Evolutionary conservation across 2,888 invertebrate genomes (phyloP), one percentile per base, ranked within the genome.

Genomic region (Agelastica alni): DNA sequence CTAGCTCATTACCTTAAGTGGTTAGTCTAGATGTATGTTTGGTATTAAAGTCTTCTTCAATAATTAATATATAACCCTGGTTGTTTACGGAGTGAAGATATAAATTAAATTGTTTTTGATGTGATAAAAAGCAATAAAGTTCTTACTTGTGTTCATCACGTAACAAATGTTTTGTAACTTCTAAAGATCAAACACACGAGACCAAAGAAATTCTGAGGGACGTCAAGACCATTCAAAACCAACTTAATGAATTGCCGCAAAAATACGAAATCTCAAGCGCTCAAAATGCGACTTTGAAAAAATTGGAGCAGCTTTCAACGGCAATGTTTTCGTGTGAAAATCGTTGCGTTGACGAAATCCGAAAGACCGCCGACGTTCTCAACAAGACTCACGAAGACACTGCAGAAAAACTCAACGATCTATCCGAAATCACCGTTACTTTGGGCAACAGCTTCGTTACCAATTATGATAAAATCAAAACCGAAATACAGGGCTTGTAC

Each of bases 281-380:
- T 28, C 81, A 83, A 56, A 89, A 89, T 71, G 78, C 82, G 44
- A 89, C 89, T 0, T n/a, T 67, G 13, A 44, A 52, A 20, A 64
- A 65, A 52, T 20, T 67, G 13, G 61, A 62, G 30, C 61, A 66
- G 18, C 7, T 31, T 13, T 30, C 17, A 9, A 12, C 9, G n/a
- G 17, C 10, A 18, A 20, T 20, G 10, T 12, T 12, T 6, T 6
- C 7, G 13, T 34, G 31, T 14, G 20, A 26, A n/a, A 37, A 18
- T 12, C 37, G 26, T 14, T 16, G n/a, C 1, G 17, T 1, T 5
- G 30, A 39, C 9, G 39, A 39, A 16, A 30, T 48, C 13, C 10
- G 39, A 20, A 16, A n/a, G n/a, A n/a, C n/a, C n/a, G n/a, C n/a
- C n/a, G n/a, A 30, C 13, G 12, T 26, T n/a, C n/a, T 48, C 3